phyloP scores from a whole-genome alignment of 2,888 invertebrate genomes.

The Eumacrocentrus americanus region DNA sequence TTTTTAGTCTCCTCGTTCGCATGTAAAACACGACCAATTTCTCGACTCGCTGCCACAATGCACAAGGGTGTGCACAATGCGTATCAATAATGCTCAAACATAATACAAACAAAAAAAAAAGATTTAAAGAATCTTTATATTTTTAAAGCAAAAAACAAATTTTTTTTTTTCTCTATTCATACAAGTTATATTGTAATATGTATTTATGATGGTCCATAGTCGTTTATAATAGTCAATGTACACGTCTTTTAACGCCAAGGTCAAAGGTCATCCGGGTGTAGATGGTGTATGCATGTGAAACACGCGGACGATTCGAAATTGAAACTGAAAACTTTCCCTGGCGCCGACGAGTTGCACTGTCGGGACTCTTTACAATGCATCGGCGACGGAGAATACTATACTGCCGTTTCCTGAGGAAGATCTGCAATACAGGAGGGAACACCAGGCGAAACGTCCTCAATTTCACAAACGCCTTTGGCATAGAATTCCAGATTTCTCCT shows the following conservation, averaged over 20 bases:
- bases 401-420: background rate
- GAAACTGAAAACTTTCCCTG: constrained; percentile 24
- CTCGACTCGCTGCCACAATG: background rate
- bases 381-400: background rate
- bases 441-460: constrained; percentile 48
- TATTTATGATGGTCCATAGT: constrained; percentile 18
- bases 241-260: constrained; percentile 17
- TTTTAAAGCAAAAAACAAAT: background rate
- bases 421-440: background rate
- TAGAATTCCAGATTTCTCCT: constrained; percentile 47
- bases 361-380: constrained; percentile 11
- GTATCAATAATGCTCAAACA: background rate
- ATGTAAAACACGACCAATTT: background rate
- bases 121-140: background rate
- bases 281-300: constrained; percentile 3
- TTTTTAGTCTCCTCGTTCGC: background rate
- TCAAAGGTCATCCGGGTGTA: constrained; percentile 15
- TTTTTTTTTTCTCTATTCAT: background rate
- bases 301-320: constrained; percentile 19
- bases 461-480: constrained; percentile 57
- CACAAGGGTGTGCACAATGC: background rate
- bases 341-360: constrained; percentile 1
- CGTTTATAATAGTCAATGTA: constrained; percentile 16
- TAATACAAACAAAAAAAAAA: background rate
- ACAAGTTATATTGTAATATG: background rate